These are phyloP conservation scores for Tringa solitaria DNA, from an alignment of 2,113 vertebrate species.

Conservation along the genomic window DNA sequence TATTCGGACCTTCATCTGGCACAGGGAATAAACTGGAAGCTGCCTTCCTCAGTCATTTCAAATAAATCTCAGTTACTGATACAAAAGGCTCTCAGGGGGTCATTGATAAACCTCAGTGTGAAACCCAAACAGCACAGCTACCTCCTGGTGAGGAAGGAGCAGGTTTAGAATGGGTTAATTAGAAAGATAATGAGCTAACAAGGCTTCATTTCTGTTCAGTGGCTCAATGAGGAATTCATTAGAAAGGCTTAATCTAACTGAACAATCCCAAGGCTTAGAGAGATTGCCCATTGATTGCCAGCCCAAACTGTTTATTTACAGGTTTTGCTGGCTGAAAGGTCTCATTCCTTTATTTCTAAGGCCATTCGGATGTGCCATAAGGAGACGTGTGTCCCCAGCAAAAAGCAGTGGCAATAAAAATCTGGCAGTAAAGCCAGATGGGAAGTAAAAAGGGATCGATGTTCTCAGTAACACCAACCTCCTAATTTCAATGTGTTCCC, in stretches of 20 bases:
- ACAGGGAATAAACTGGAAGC: slow-evolving; percentile 64
- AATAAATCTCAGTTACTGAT: slow-evolving; percentile 78
- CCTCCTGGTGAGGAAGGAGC: slow-evolving; percentile 69
- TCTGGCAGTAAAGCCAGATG: slow-evolving; percentile 2
- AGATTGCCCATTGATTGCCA: slow-evolving; percentile 70
- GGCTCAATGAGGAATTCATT: slow-evolving; percentile 79
- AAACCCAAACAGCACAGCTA: slow-evolving; percentile 70
- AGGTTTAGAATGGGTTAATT: slow-evolving; percentile 78
- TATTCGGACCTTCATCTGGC: slow-evolving; percentile 68
- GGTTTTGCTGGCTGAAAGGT: slow-evolving; percentile 57
- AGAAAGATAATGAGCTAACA: slow-evolving; percentile 80
- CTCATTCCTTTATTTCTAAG: slow-evolving; percentile 55
- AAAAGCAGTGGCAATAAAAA: slow-evolving; percentile 31
- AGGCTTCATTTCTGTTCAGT: slow-evolving; percentile 74
- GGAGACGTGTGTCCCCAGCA: background rate
- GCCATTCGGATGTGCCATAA: background rate
- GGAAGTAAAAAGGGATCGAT: background rate
- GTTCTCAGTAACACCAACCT: background rate
- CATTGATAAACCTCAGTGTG: slow-evolving; percentile 77
- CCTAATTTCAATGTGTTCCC: background rate
- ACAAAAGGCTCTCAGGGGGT: slow-evolving; percentile 74
- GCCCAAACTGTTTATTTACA: slow-evolving; percentile 66
- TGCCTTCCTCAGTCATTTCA: slow-evolving; percentile 61
- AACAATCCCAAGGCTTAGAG: slow-evolving; percentile 67
- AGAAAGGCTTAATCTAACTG: slow-evolving; percentile 72